phyloP scores from a whole-genome alignment of 1,140 invertebrate genomes.

The Drosophila mauritiana region DNA sequence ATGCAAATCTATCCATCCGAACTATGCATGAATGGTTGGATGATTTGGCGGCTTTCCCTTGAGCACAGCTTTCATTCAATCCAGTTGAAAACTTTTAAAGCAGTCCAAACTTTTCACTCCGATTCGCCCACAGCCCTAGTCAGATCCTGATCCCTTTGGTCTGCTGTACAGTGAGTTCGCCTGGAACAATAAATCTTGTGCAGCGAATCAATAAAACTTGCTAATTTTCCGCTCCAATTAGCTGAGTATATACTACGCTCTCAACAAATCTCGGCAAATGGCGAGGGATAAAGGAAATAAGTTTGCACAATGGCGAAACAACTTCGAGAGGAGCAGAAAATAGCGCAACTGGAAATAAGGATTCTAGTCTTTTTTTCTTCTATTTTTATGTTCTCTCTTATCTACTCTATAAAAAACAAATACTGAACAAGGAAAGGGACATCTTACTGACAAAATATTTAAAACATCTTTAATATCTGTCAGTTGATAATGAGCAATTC shows the following conservation, averaged over 20 bases:
- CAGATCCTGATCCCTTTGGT: constrained; percentile 4
- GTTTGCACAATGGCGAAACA: constrained; percentile 44
- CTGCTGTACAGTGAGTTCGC: constrained; percentile 1
- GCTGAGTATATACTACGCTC: constrained; percentile 55
- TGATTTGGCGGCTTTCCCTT: constrained; percentile 16
- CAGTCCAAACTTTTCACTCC: constrained; percentile 10
- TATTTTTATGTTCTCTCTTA: constrained; percentile 5
- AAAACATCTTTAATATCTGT: neutral
- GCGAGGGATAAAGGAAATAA: constrained; percentile 47
- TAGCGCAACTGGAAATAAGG: constrained; percentile 6
- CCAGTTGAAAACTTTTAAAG: constrained; percentile 32
- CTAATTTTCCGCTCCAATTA: constrained; percentile 79
- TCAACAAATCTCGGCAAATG: constrained; percentile 39
- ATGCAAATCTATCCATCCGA: constrained; percentile 41
- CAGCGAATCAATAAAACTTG: constrained; percentile 74
- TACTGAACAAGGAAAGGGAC: neutral
- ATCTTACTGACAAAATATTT: no score
- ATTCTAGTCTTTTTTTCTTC: constrained; percentile 9
- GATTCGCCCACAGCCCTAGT: neutral
- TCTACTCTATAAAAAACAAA: constrained; percentile 5
- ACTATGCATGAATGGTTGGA: constrained; percentile 50
- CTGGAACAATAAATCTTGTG: constrained; percentile 67
- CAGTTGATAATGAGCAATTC: constrained; percentile 4
- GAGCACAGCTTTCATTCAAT: constrained; percentile 10
- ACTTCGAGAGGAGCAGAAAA: constrained; percentile 15